Base-by-base conservation (phyloP, 2,113 vertebrate species). In the Petaurus breviceps region DNA sequence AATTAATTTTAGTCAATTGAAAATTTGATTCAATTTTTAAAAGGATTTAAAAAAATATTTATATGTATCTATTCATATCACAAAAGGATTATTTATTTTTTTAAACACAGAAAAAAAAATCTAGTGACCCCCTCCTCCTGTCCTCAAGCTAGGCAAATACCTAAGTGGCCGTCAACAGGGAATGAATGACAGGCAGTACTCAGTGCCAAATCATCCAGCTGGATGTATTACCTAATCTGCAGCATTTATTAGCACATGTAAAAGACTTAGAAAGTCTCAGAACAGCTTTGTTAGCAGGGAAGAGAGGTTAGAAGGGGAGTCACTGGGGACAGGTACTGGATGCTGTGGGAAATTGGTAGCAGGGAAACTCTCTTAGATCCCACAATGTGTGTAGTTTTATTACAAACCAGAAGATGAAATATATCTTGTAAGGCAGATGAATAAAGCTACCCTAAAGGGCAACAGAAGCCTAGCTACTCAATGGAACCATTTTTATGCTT, bases 401-500 rank as follows among this genome's bases (percentile, higher is more conserved):
- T 47, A 46, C 23, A 50, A 90, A 14, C 46, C 19, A 68, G 91
- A 96, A 95, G 3, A 52, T 37, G 90, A 90, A 90, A 8, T 16
- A 23, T 37, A 90, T 51, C 0, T 9, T 12, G 24, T 26, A 89
- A 84, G 91, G 95, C 43, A 28, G 22, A 90, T 31, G 49, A 91
- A 55, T 8, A 24, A 57, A 89, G 19, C 90, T 90, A 53, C n/a
- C 52, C 53, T 25, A 61, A 92, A 94, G 90, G 61, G 93, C 95
- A 94, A 93, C 49, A 50, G 90, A 95, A 61, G 77, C 94, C 91
- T 22, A 93, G 37, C 68, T 50, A 46, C 2, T 23, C 51, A 93
- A 96, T 93, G 89, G 50, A 94, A 94, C 53, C 92, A 89, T 43
- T 94, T 94, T 95, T 94, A 92, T 93, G 49, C 0, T 90, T 51